These are phyloP conservation scores for Aproaerema taeniolella DNA, from an alignment of 2,888 invertebrate species.

Conservation along the genomic window DNA sequence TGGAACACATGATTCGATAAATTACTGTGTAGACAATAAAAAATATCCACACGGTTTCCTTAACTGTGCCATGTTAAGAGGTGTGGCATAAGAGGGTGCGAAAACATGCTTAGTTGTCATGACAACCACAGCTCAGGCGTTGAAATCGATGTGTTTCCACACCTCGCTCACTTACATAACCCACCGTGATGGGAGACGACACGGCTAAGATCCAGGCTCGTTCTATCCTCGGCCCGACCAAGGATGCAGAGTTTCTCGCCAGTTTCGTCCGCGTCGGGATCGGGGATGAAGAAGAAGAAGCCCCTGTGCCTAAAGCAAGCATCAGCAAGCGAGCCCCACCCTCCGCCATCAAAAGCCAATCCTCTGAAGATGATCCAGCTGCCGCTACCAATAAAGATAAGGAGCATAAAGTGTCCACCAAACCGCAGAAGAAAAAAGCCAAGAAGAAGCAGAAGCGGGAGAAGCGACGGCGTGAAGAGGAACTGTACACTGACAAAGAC, in stretches of 20 bases:
- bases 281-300: constrained; percentile 73
- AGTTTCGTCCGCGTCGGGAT: constrained; percentile 86
- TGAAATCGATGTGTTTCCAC: constrained; percentile 60
- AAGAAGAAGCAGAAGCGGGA: constrained; percentile 57
- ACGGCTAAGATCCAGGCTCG: constrained; percentile 68
- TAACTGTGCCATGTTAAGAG: no score
- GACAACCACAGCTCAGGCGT: constrained; percentile 63
- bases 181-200: constrained; percentile 42
- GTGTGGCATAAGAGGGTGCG: constrained; percentile 48
- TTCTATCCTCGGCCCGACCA: constrained; percentile 81
- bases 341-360: constrained; percentile 41
- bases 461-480: constrained; percentile 76
- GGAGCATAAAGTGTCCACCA: constrained; percentile 52
- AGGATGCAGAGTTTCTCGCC: constrained; percentile 86
- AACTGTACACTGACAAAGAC: constrained; percentile 93
- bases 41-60: no score
- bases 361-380: constrained; percentile 47
- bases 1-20: no score
- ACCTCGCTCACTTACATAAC: constrained; percentile 50
- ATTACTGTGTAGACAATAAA: no score
- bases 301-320: constrained; percentile 56
- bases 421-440: constrained; percentile 49
- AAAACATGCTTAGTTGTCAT: constrained; percentile 64
- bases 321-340: constrained; percentile 62
- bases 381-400: no score